Evolutionary conservation across 1,140 invertebrate genomes (phyloP).

Genomic region (Macrobrachium rosenbergii): DNA sequence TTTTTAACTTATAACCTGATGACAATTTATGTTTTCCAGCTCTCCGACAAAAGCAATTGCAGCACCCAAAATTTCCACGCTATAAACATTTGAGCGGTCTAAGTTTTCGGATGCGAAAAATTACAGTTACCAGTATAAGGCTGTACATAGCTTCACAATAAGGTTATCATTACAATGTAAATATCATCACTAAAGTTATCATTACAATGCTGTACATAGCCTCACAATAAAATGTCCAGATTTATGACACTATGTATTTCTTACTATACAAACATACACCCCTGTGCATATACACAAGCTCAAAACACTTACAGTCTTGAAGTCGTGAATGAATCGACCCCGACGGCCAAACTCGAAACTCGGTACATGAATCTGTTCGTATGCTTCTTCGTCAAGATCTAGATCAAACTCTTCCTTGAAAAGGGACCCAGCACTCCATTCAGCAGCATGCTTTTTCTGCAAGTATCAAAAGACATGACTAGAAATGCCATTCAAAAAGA

Average conservation of each 20-base stretch:
- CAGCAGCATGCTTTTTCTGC: conserved; percentile 66
- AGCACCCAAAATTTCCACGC: too few relatives aligned
- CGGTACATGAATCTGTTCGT: conserved; percentile 85
- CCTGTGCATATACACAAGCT: neutral
- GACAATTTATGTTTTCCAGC: too few relatives aligned
- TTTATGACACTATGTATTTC: neutral
- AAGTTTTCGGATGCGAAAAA: too few relatives aligned
- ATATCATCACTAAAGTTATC: too few relatives aligned
- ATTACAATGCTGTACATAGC: too few relatives aligned
- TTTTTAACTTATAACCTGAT: too few relatives aligned
- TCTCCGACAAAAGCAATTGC: too few relatives aligned
- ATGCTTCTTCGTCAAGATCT: conserved; percentile 77
- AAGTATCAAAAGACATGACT: conserved; percentile 65
- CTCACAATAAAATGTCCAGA: too few relatives aligned
- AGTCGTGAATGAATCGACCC: conserved; percentile 91
- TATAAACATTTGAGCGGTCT: too few relatives aligned
- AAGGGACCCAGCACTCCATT: conserved; percentile 68
- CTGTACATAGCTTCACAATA: too few relatives aligned
- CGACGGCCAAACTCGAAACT: conserved; percentile 82
- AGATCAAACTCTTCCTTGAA: conserved; percentile 85
- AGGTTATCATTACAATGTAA: too few relatives aligned
- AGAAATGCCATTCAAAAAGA: neutral
- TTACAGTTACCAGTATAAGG: too few relatives aligned
- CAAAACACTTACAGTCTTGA: conserved; percentile 76
- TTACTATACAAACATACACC: neutral